Evolutionary conservation across 2,888 invertebrate species (phyloP), one percentile per base, ranked within the genome.

Genomic region (Rosalia funebris): DNA sequence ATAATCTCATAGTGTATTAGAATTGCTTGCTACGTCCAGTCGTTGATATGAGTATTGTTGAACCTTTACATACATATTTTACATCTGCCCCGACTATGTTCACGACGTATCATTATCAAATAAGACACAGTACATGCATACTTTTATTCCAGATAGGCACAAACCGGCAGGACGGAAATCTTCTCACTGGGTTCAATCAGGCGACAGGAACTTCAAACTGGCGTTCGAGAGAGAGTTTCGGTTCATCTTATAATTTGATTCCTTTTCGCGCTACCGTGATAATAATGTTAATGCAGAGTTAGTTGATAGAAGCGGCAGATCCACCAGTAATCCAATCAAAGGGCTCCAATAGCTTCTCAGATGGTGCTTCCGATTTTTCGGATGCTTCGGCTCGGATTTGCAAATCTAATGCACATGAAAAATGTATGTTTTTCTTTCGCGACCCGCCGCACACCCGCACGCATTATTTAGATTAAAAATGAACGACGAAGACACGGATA

Each of bases 231-330:
- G 45, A 42, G 60, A 61, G 59, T 67, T n/a, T 65, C 59, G 57
- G 62, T 68, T 63, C 65, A 63, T 64, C 63, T 65, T 57, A 73
- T 75, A 75, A 75, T 75, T 75, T 66, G 71, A 75, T 75, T 75
- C 69, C 69, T 68, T 71, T 70, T 63, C 70, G 67, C 69, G 72
- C 71, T 71, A 72, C 75, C 72, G 74, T 73, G 75, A 74, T 75
- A 75, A 75, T 75, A 74, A 74, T 73, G 74, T 75, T 75, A 75
- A 75, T 75, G 74, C 75, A 73, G 69, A 70, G 71, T 71, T 70
- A 69, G 72, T 72, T 73, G 72, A 74, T 73, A 70, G 73, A 73
- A 68, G 71, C 73, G 70, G 71, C 70, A 71, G 71, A 73, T 74
- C 73, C 67, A 66, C 67, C 55, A 65, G 71, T 75, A 75, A 75